These are phyloP conservation scores for Adelosebastes latens DNA, from an alignment of 2,797 vertebrate genomes.

Conservation along the genomic window DNA sequence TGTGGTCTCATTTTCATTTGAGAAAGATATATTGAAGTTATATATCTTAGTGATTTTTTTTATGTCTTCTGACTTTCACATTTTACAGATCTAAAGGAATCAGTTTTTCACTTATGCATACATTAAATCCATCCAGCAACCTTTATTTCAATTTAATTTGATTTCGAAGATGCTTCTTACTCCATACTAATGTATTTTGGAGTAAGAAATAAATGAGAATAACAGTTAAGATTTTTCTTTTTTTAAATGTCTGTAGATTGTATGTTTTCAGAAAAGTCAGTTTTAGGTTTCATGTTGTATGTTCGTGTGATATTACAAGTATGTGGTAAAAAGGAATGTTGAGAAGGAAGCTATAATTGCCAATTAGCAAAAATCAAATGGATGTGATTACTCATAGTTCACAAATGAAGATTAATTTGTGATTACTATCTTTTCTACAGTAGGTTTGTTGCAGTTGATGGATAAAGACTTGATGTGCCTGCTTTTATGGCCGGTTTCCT, in stretches of 20 bases:
- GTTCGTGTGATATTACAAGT: neutral
- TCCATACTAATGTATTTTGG: neutral
- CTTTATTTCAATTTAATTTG: neutral
- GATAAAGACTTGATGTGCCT: neutral
- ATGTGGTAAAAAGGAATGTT: neutral
- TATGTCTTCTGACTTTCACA: neutral
- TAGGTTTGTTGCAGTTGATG: neutral
- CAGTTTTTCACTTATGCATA: neutral
- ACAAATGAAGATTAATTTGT: too few species aligned
- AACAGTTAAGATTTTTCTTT: neutral
- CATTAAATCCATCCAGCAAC: neutral
- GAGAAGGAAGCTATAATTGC: neutral
- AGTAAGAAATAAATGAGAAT: neutral
- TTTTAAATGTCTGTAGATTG: neutral
- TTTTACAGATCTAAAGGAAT: neutral
- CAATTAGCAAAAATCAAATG: neutral
- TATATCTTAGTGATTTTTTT: neutral
- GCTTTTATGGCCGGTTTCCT: too few species aligned
- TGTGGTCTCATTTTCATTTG: neutral
- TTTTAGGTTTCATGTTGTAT: neutral
- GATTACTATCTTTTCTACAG: neutral
- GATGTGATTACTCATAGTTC: too few species aligned
- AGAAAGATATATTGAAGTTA: neutral
- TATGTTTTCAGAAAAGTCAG: neutral
- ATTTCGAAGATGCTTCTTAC: neutral